Evolutionary conservation across 1,140 invertebrate species (phyloP).

Genomic region (Nymphalis io): DNA sequence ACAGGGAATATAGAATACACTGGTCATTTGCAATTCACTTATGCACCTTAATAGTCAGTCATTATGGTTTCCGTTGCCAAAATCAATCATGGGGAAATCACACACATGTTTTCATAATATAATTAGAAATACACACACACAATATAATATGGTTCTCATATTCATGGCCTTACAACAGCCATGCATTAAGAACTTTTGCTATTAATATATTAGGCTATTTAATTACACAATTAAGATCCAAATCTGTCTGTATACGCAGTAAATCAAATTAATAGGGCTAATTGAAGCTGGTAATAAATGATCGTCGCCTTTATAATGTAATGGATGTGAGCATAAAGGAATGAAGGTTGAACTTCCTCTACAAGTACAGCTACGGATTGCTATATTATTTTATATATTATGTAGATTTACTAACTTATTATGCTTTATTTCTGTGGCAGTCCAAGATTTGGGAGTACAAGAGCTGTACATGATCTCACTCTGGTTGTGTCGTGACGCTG

Average conservation of each 20-base stretch:
- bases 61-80: no score
- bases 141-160: background rate
- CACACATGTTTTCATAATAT: no score
- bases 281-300: constrained; percentile 9
- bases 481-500: no score
- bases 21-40: no score
- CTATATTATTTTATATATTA: background rate
- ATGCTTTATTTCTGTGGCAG: no score
- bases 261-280: constrained; percentile 9
- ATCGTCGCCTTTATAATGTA: constrained; percentile 10
- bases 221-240: constrained; percentile 6
- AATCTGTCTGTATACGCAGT: constrained; percentile 10
- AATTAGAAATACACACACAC: no score
- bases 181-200: background rate
- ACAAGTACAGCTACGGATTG: background rate
- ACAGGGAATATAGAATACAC: no score
- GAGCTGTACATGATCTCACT: no score
- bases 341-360: background rate
- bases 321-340: constrained; percentile 7
- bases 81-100: no score
- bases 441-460: no score
- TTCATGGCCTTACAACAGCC: background rate
- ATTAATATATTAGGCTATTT: constrained; percentile 1
- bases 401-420: background rate
- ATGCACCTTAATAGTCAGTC: no score